Evolutionary conservation across 2,888 invertebrate species (phyloP).

Genomic region (Balanococcus diminutus): DNA sequence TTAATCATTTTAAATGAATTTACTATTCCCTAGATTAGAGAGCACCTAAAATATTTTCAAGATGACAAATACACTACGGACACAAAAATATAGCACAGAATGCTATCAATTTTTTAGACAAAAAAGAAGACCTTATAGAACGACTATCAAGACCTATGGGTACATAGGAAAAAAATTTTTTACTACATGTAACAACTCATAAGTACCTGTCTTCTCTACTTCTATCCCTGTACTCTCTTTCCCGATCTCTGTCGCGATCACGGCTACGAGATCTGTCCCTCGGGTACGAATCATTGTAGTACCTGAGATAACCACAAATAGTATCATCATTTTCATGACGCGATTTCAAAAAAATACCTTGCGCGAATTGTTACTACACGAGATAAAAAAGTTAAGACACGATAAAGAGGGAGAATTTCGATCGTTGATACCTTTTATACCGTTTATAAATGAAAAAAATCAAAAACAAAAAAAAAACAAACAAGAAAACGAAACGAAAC

Average conservation of each 20-base stretch:
- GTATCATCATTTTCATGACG: constrained; percentile 34
- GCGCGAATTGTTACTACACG: not conserved
- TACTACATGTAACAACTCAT: constrained; percentile 45
- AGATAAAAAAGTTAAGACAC: constrained; percentile 9
- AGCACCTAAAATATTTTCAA: not conserved
- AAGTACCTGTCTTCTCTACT: constrained; percentile 77
- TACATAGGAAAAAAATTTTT: not conserved
- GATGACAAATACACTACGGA: not conserved
- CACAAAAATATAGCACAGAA: too few species aligned
- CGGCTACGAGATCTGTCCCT: constrained; percentile 76
- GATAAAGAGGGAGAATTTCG: constrained; percentile 27
- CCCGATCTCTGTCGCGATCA: constrained; percentile 69
- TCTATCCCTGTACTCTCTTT: constrained; percentile 75
- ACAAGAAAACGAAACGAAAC: not conserved
- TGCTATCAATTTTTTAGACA: not conserved
- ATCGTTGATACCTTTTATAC: constrained; percentile 31
- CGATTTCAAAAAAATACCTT: not conserved
- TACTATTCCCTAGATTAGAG: not conserved
- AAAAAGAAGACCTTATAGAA: not conserved
- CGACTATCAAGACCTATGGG: not conserved
- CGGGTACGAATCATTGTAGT: constrained; percentile 56
- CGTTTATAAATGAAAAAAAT: constrained; percentile 20
- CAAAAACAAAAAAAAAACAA: not conserved
- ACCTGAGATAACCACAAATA: constrained; percentile 55
- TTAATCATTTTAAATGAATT: not conserved